Evolutionary conservation across 2,113 vertebrate species (phyloP).

Genomic region (Polyodon spathula): DNA sequence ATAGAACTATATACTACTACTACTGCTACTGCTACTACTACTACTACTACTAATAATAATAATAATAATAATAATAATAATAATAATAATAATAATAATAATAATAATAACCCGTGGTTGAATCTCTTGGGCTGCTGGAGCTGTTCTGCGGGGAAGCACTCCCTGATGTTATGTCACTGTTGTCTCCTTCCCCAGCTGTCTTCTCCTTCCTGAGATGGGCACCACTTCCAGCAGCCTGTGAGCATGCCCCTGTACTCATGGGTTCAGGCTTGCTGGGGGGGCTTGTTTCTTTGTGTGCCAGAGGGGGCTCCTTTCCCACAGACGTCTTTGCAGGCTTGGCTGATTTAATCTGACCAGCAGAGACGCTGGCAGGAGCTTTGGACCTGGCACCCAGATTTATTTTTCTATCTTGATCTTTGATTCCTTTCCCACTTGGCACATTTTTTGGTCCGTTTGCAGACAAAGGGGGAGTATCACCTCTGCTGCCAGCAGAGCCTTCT

Average conservation of each 20-base stretch:
- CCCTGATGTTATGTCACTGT: slow-evolving; percentile 47
- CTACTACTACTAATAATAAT: no score
- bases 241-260: no score
- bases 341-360: slow-evolving; percentile 45
- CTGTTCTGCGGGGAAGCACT: slow-evolving; percentile 55
- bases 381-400: slow-evolving; percentile 65
- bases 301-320: slow-evolving; percentile 29
- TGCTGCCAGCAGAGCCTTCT: slow-evolving; percentile 43
- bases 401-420: slow-evolving; percentile 64
- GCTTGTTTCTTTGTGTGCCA: no score
- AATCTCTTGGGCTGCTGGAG: slow-evolving; percentile 42
- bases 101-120: slow-evolving; percentile 56
- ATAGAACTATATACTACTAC: no score
- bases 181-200: no score
- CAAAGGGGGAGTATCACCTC: slow-evolving; percentile 45
- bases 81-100: no score
- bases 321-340: slow-evolving; percentile 55
- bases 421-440: slow-evolving; percentile 46
- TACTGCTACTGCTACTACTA: no score
- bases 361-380: slow-evolving; percentile 57
- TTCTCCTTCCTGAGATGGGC: no score
- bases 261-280: slow-evolving; percentile 10
- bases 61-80: no score
- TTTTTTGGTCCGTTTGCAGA: slow-evolving; percentile 51
- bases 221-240: no score